Percentiles rank a stretch among this genome's conserved stretches.
Conservation (phyloP, 2,113 vertebrate genomes). For the Neotoma lepida region DNA sequence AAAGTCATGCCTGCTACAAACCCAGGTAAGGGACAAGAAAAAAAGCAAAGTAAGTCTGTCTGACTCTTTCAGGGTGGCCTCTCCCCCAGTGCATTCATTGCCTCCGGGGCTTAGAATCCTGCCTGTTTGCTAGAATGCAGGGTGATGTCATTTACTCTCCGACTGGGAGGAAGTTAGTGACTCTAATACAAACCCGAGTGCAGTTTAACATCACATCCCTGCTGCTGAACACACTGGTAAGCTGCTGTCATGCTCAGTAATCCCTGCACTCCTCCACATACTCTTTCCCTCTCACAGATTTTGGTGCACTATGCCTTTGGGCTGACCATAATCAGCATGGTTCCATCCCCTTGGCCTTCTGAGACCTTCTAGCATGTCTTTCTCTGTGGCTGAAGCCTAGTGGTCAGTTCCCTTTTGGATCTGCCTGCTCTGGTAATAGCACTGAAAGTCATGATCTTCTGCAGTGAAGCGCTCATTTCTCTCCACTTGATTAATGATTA, state of each 20-base stretch:
- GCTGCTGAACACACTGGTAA: not conserved
- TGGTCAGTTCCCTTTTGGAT: slow-evolving; percentile 14
- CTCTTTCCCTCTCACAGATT: not conserved
- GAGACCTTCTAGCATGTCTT: not conserved
- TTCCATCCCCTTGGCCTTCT: not conserved
- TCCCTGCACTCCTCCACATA: not conserved
- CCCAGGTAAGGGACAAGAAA: slow-evolving; percentile 4
- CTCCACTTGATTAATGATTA: not conserved
- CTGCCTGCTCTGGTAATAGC: not conserved
- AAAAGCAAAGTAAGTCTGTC: slow-evolving; percentile 3
- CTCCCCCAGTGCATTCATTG: not conserved
- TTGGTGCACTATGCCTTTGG: not conserved
- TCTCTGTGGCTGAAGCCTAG: not conserved
- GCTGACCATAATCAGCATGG: not conserved
- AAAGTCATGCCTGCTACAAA: not conserved
- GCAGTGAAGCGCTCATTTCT: slow-evolving; percentile 19
- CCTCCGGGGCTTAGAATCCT: not conserved
- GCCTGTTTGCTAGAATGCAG: not conserved
- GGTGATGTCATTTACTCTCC: slow-evolving; percentile 2
- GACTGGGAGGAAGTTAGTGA: not conserved
- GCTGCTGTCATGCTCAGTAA: not conserved
- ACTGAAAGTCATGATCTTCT: not conserved
- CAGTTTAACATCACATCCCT: not conserved
- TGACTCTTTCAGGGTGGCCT: not conserved
- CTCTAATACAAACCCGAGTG: not conserved